phyloP scores from a whole-genome alignment of 1,140 invertebrate genomes.

The Lepeophtheirus salmonis region DNA sequence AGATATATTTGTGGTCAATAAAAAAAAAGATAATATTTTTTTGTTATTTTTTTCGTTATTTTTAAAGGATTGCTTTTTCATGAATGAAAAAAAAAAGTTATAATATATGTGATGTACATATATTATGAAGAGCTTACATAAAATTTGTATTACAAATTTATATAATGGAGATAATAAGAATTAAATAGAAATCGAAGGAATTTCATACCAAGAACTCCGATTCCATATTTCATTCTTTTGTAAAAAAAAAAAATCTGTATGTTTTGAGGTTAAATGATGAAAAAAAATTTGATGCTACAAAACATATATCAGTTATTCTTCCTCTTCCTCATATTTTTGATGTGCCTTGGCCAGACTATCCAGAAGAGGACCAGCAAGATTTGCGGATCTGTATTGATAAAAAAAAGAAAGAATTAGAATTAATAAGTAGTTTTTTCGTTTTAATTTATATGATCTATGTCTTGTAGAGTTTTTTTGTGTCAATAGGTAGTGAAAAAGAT shows the following conservation, averaged over 20 bases:
- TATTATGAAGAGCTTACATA: too few species aligned
- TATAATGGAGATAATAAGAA: neutral
- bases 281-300: neutral
- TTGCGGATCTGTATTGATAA: constrained; percentile 4
- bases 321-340: constrained; percentile 15
- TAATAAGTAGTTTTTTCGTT: too few species aligned
- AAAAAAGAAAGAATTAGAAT: neutral
- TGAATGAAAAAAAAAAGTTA: neutral
- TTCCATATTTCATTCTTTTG: neutral
- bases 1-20: neutral
- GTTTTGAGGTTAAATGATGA: neutral
- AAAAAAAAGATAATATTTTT: neutral
- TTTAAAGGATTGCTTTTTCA: neutral
- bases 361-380: constrained; percentile 4
- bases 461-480: neutral
- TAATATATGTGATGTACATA: too few species aligned
- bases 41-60: neutral
- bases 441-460: neutral
- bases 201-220: neutral
- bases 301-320: constrained; percentile 5
- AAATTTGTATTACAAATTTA: neutral
- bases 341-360: constrained; percentile 9
- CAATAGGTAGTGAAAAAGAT: neutral
- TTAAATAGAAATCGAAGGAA: neutral
- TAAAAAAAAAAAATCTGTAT: neutral